Evolutionary conservation across 2,797 vertebrate species (phyloP).

Genomic region (Amniataba percoides): DNA sequence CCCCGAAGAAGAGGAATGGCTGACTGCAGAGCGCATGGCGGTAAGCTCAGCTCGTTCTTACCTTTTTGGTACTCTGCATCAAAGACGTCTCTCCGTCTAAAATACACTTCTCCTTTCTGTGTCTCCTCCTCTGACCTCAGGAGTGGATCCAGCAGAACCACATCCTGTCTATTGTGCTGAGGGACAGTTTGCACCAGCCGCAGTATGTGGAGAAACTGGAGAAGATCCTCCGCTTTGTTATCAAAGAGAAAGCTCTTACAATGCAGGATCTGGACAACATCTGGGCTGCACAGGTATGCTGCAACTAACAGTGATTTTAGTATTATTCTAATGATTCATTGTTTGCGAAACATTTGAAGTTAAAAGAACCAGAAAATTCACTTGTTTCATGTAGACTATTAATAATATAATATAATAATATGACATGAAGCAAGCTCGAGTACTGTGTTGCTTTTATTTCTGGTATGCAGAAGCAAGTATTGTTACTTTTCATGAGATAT

Average conservation of each 20-base stretch:
- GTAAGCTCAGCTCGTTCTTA: constrained; percentile 80
- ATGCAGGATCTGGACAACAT: constrained; percentile 99
- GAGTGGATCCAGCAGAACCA: constrained; percentile 99
- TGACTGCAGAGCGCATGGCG: constrained; percentile 99
- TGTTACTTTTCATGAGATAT: background rate
- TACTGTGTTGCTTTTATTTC: background rate
- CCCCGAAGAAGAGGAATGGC: constrained; percentile 98
- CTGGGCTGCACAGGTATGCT: constrained; percentile 97
- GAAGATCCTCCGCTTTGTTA: constrained; percentile 99
- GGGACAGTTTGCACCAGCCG: constrained; percentile 99
- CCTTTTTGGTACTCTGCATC: background rate
- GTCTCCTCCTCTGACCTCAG: constrained; percentile 75
- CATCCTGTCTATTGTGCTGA: constrained; percentile 97
- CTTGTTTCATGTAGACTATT: background rate
- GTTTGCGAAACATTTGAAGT: background rate
- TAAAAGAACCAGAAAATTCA: background rate
- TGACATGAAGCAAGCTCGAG: background rate
- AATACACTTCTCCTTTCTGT: constrained; percentile 2
- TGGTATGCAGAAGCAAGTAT: too few relatives aligned
- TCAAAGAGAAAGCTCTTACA: constrained; percentile 99
- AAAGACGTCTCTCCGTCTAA: background rate
- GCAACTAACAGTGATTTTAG: background rate
- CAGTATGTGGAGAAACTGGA: constrained; percentile 99
- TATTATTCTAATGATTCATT: background rate
- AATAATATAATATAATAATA: background rate